These are phyloP conservation scores for Coccyzus lansbergi DNA, from an alignment of 2,797 vertebrate genomes.

Conservation along the genomic window DNA sequence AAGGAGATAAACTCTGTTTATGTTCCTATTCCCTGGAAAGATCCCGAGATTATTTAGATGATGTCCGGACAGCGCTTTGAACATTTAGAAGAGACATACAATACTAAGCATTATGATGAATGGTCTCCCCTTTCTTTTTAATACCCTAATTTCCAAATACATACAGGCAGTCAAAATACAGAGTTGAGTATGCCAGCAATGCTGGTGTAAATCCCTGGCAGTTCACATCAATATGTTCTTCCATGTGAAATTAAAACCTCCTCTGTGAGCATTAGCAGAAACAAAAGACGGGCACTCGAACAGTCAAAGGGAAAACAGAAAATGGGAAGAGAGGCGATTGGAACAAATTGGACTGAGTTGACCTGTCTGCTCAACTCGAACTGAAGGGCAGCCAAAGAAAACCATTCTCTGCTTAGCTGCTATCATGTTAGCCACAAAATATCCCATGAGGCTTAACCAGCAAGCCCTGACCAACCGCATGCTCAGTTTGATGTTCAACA, in stretches of 20 bases:
- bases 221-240: constrained; percentile 29
- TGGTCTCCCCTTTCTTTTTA: neutral
- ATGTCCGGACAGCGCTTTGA: neutral
- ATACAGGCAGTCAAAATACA: neutral
- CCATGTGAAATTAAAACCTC: constrained; percentile 53
- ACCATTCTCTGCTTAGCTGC: neutral
- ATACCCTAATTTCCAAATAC: constrained; percentile 2
- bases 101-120: neutral
- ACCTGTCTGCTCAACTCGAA: neutral
- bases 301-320: constrained; percentile 7
- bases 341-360: neutral
- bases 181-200: constrained; percentile 35
- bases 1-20: constrained; percentile 16
- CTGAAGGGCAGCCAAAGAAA: neutral
- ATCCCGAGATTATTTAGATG: neutral
- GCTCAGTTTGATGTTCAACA: neutral
- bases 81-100: neutral
- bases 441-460: neutral
- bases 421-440: neutral
- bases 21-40: neutral
- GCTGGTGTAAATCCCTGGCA: constrained; percentile 47
- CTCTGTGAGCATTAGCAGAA: neutral
- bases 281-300: neutral
- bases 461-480: neutral
- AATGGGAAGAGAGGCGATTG: neutral